phyloP scores from a whole-genome alignment of 2,797 vertebrate genomes.

The Schizopygopsis malacanthus region DNA sequence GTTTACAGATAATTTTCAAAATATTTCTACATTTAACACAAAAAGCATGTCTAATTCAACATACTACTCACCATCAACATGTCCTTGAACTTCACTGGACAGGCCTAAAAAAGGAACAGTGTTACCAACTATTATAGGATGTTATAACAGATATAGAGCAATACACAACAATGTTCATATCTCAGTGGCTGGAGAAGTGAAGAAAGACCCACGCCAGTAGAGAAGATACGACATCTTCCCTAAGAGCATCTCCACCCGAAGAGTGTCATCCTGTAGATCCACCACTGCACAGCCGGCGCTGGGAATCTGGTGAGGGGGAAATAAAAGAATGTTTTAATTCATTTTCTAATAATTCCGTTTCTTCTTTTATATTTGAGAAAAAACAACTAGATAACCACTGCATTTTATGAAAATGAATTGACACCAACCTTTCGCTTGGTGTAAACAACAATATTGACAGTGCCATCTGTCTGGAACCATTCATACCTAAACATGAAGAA shows the following conservation, averaged over 20 bases:
- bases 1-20: not conserved
- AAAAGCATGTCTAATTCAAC: not conserved
- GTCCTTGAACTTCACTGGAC: constrained; percentile 80
- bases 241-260: constrained; percentile 84
- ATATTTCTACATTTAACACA: not conserved
- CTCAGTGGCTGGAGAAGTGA: not conserved
- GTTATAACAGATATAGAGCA: not conserved
- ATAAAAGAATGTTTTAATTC: not conserved
- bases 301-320: constrained; percentile 77
- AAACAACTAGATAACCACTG: not conserved
- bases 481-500: constrained; percentile 82
- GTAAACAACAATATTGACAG: constrained; percentile 87
- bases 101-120: constrained; percentile 76
- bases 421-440: constrained; percentile 88
- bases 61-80: constrained; percentile 79
- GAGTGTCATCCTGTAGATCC: constrained; percentile 79
- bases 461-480: constrained; percentile 93
- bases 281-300: constrained; percentile 81
- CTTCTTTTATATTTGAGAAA: not conserved
- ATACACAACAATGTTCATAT: not conserved
- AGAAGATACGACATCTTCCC: constrained; percentile 88
- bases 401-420: not conserved
- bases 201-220: constrained; percentile 82
- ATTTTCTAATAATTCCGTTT: not conserved
- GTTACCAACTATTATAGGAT: not conserved